Conservation (phyloP, 1,140 invertebrate species). For the Anastrepha ludens region DNA sequence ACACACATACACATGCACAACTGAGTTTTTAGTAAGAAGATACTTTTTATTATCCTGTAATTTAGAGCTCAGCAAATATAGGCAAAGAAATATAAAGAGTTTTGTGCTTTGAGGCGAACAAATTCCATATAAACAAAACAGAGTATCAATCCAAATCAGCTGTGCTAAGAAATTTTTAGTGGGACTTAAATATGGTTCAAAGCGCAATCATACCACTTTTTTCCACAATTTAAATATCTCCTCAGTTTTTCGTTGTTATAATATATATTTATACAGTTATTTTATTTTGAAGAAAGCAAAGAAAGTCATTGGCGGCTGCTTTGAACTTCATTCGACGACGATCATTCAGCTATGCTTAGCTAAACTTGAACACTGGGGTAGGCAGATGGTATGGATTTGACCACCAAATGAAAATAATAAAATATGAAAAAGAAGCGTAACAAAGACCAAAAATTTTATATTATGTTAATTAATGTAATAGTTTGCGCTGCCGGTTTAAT, state of each 20-base stretch:
- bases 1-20: too few relatives aligned
- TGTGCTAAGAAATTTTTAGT: too few relatives aligned
- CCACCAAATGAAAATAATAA: neutral
- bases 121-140: too few relatives aligned
- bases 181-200: too few relatives aligned
- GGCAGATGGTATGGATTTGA: neutral
- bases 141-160: too few relatives aligned
- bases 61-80: too few relatives aligned
- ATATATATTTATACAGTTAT: neutral
- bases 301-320: neutral
- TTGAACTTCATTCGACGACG: neutral
- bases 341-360: neutral
- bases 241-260: neutral
- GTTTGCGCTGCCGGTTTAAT: neutral
- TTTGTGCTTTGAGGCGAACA: too few relatives aligned
- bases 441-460: neutral
- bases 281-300: slow-evolving; percentile 2
- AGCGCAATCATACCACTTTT: too few relatives aligned
- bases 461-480: slow-evolving; percentile 13
- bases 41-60: too few relatives aligned
- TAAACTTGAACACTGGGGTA: neutral
- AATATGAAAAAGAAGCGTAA: neutral
- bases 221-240: too few relatives aligned
- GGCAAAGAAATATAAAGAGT: too few relatives aligned
- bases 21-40: too few relatives aligned